These are phyloP conservation scores for Chlorospingus flavigularis DNA, from an alignment of 2,797 vertebrate genomes.

Conservation along the genomic window DNA sequence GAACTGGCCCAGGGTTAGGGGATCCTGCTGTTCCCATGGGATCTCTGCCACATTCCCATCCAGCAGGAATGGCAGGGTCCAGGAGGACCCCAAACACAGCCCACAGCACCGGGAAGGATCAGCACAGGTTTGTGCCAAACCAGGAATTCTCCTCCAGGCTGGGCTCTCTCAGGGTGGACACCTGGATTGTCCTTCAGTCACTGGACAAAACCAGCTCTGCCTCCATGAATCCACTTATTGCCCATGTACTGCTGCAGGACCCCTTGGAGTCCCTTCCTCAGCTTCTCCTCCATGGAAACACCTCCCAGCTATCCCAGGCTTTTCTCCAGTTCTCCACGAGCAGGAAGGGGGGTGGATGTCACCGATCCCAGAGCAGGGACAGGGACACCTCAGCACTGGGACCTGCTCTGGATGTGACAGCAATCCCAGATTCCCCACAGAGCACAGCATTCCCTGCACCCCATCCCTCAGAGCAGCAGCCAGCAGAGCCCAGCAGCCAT, in stretches of 20 bases:
- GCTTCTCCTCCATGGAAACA: rapidly evolving
- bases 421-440: background rate
- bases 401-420: background rate
- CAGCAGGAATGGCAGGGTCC: background rate
- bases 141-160: background rate
- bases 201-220: background rate
- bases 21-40: background rate
- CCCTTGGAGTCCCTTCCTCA: rapidly evolving
- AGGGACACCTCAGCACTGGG: background rate
- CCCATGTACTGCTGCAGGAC: background rate
- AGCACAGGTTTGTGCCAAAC: background rate
- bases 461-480: rapidly evolving
- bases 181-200: background rate
- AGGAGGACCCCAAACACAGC: background rate
- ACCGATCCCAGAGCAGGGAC: rapidly evolving
- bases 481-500: background rate
- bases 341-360: rapidly evolving
- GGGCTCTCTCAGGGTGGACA: background rate
- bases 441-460: rapidly evolving
- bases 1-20: background rate
- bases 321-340: rapidly evolving
- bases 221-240: rapidly evolving
- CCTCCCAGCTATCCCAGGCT: rapidly evolving
- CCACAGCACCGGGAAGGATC: background rate
- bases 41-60: background rate